Conservation (phyloP, 2,113 vertebrate genomes). For the Prochilodus magdalenae region DNA sequence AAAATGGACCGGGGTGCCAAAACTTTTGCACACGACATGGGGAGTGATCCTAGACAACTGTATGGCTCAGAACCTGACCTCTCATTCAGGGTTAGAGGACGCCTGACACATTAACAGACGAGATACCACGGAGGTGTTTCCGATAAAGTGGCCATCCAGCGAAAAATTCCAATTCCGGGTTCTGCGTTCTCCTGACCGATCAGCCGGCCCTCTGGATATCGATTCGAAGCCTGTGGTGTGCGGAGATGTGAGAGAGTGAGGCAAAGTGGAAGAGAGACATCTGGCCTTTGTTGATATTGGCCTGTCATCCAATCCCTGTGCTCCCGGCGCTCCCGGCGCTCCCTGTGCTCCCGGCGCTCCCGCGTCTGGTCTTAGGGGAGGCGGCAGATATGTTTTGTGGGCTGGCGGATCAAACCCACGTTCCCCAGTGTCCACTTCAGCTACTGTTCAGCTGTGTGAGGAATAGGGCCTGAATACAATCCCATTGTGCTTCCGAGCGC, state of each 20-base stretch:
- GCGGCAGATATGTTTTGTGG: slow-evolving; percentile 54
- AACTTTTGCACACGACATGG: too few species aligned
- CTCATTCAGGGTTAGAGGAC: too few species aligned
- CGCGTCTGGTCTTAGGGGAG: slow-evolving; percentile 32
- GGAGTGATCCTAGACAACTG: too few species aligned
- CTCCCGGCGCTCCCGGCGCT: neutral
- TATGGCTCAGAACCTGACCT: too few species aligned
- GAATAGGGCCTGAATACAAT: slow-evolving; percentile 33
- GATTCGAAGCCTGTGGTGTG: slow-evolving; percentile 43
- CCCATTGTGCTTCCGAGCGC: slow-evolving; percentile 26
- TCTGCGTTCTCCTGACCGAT: neutral
- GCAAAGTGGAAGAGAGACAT: neutral
- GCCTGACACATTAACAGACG: neutral
- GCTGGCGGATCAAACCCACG: slow-evolving; percentile 34
- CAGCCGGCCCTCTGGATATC: slow-evolving; percentile 40
- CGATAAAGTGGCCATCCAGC: neutral
- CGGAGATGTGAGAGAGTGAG: slow-evolving; percentile 8
- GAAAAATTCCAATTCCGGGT: too few species aligned
- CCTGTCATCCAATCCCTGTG: slow-evolving; percentile 39
- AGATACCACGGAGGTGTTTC: neutral
- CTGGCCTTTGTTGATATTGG: slow-evolving; percentile 53
- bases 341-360: neutral
- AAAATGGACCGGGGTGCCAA: too few species aligned
- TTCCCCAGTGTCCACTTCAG: slow-evolving; percentile 47
- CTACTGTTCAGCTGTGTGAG: slow-evolving; percentile 29